Evolutionary conservation across 1,140 invertebrate genomes (phyloP), one percentile per base, ranked within the genome.

Genomic region (Neodiprion virginianus): DNA sequence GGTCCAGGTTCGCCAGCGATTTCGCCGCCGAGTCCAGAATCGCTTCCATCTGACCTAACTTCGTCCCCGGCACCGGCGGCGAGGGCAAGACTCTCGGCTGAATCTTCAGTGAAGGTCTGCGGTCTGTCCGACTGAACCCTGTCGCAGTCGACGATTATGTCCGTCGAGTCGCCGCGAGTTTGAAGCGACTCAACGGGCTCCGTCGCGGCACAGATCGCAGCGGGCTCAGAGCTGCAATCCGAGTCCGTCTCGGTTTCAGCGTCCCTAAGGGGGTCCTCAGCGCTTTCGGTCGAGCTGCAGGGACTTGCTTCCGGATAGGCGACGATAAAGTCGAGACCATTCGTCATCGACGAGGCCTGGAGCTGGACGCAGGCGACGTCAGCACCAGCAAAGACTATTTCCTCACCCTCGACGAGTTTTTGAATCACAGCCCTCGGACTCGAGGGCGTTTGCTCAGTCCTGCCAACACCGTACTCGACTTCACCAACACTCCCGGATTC

Each of bases 1-100:
- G 83, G 82, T 48, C 86, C 84, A 23, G 85, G 70, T 79, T 91
- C 90, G 14, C 91, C 91, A 48, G 89, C 89, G 49, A 90, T 89
- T 82, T 94, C 93, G 48, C 90, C 91, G 1, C 93, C 93, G 40
- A 96, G 82, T 0, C 95, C 95, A 1, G 94, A 96, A 84, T 96
- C 95, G 68, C 94, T 96, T 5, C 94, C 94, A 82, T 96, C 94
- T 8, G 93, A 94, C 73, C 93, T 86, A 7, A 92, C 87, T 72
- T 91, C 90, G 61, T 91, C 86, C 9, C 83, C 80, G 8, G 79
- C 78, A 28, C 84, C 84, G 0, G 85, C 81, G 0, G 83, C 83
- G 9, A 88, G 73, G 0, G 86, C 80, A 47, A 89, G 74, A 50
- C 87, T 89, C 67, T 88, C 86, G 0, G 87, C 87, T 0, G 87